These are phyloP conservation scores for Thermophis baileyi DNA, from an alignment of 2,113 vertebrate species.

Conservation along the genomic window DNA sequence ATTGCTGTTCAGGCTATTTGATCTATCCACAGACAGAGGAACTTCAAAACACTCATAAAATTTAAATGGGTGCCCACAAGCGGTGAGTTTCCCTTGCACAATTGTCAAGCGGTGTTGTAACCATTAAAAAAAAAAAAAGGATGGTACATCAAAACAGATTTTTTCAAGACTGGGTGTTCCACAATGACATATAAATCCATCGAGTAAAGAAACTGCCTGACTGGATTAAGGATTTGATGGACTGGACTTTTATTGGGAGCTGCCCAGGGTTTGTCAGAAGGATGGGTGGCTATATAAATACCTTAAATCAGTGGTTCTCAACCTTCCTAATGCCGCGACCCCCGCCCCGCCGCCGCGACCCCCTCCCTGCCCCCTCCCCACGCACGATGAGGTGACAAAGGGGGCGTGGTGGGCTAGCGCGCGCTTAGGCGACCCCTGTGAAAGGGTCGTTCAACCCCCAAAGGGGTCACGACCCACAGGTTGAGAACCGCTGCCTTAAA, in stretches of 20 bases:
- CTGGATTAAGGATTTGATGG: neutral
- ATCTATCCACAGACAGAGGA: neutral
- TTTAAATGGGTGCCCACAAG: constrained; percentile 32
- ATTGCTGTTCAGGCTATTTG: neutral
- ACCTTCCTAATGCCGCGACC: too few relatives aligned
- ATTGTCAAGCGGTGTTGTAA: constrained; percentile 30
- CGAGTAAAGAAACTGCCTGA: neutral
- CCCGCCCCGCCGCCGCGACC: too few relatives aligned
- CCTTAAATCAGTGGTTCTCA: too few relatives aligned
- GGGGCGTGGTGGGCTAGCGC: too few relatives aligned
- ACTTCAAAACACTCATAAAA: neutral
- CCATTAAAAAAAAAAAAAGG: neutral
- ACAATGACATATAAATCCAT: neutral
- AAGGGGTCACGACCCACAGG: too few relatives aligned
- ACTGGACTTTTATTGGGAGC: neutral
- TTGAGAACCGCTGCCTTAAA: too few relatives aligned
- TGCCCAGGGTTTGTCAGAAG: neutral
- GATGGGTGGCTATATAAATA: too few relatives aligned
- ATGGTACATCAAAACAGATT: neutral
- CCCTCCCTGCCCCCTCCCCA: too few relatives aligned
- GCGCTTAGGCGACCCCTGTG: too few relatives aligned
- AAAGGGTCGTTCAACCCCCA: too few relatives aligned
- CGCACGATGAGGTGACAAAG: too few relatives aligned
- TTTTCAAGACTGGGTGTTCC: neutral
- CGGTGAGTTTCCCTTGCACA: constrained; percentile 40